These are phyloP conservation scores for Netelia fuscicornis DNA, from an alignment of 2,888 invertebrate species.

Conservation along the genomic window DNA sequence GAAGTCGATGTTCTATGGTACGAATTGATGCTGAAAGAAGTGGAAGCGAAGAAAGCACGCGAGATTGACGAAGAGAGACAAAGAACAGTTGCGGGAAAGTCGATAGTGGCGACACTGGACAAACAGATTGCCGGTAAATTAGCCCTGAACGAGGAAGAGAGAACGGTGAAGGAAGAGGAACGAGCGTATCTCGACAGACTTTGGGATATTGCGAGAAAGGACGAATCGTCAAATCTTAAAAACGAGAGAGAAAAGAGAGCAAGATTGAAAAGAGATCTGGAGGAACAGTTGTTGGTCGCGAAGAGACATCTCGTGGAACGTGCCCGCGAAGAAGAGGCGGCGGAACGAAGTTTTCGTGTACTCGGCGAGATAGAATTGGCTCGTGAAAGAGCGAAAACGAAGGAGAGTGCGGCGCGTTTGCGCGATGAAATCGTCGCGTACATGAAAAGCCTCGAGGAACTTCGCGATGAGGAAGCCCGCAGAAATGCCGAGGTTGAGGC, in stretches of 20 bases:
- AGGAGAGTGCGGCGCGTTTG: slow-evolving; percentile 70
- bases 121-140: slow-evolving; percentile 76
- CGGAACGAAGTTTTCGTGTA: slow-evolving; percentile 70
- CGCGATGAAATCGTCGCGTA: slow-evolving; percentile 77
- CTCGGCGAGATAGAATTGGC: slow-evolving; percentile 72
- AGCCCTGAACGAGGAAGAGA: slow-evolving; percentile 72
- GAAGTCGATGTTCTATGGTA: slow-evolving; percentile 88
- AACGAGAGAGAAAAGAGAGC: slow-evolving; percentile 71
- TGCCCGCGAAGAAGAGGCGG: slow-evolving; percentile 72
- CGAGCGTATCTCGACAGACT: slow-evolving; percentile 72
- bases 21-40: slow-evolving; percentile 87
- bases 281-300: slow-evolving; percentile 75
- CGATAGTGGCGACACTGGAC: slow-evolving; percentile 68
- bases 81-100: slow-evolving; percentile 59
- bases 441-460: slow-evolving; percentile 75
- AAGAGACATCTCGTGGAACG: slow-evolving; percentile 73
- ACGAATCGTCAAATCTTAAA: slow-evolving; percentile 72
- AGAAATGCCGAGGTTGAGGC: slow-evolving; percentile 73
- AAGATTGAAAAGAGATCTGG: slow-evolving; percentile 75
- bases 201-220: slow-evolving; percentile 71
- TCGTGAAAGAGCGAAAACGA: slow-evolving; percentile 69
- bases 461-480: slow-evolving; percentile 71
- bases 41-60: slow-evolving; percentile 83
- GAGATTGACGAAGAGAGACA: slow-evolving; percentile 73
- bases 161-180: slow-evolving; percentile 73